Conservation (phyloP, 2,797 vertebrate genomes). For the Micropoecilia bifurca region DNA sequence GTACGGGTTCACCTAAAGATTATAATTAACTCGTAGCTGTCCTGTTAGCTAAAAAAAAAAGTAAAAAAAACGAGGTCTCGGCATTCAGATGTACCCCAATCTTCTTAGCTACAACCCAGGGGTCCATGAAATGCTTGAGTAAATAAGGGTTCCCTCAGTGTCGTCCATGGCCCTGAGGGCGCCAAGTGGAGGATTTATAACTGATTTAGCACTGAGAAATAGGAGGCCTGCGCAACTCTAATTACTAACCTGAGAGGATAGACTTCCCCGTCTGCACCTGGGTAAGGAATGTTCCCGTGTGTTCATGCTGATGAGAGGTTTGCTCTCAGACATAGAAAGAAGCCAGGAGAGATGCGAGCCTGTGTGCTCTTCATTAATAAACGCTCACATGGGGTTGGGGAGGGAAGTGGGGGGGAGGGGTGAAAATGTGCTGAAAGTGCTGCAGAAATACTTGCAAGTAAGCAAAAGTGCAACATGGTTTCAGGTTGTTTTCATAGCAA, state of each 20-base stretch:
- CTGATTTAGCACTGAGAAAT: slow-evolving; percentile 66
- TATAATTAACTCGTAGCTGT: slow-evolving; percentile 20
- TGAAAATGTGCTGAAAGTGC: slow-evolving; percentile 23
- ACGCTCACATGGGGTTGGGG: slow-evolving; percentile 25
- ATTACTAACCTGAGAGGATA: slow-evolving; percentile 72
- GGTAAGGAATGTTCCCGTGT: slow-evolving; percentile 64
- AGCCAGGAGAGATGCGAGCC: slow-evolving; percentile 25
- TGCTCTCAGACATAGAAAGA: slow-evolving; percentile 36
- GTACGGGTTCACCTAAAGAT: slow-evolving; percentile 15
- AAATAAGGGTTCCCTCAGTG: slow-evolving; percentile 37
- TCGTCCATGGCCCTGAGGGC: slow-evolving; percentile 40
- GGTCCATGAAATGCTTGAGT: slow-evolving; percentile 35
- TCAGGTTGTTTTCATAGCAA: slow-evolving; percentile 37
- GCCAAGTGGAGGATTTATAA: slow-evolving; percentile 39
- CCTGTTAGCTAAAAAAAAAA: not conserved
- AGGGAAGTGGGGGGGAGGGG: not conserved
- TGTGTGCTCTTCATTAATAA: slow-evolving; percentile 68
- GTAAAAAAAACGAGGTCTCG: slow-evolving; percentile 7
- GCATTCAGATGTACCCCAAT: slow-evolving; percentile 17
- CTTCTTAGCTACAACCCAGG: slow-evolving; percentile 30
- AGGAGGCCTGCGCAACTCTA: slow-evolving; percentile 61
- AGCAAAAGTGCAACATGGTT: slow-evolving; percentile 27
- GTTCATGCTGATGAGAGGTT: slow-evolving; percentile 59
- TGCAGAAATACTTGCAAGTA: slow-evolving; percentile 8
- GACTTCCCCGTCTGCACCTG: slow-evolving; percentile 59